Conservation (phyloP, 2,888 invertebrate species). For the Drosophila borborema region DNA sequence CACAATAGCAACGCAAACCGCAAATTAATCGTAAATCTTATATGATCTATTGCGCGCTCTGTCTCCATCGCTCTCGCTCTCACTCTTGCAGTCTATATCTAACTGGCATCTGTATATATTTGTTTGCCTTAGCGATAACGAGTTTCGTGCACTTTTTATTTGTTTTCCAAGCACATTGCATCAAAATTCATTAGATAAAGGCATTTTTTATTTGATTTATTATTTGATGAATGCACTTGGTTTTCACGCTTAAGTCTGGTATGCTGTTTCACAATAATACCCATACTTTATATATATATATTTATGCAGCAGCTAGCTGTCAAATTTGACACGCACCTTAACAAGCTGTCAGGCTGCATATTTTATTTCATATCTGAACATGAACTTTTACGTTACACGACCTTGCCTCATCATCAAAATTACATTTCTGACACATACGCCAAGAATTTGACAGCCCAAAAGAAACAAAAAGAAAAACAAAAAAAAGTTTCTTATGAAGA, state of each 20-base stretch:
- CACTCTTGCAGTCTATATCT: background rate
- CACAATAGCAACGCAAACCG: conserved; percentile 30
- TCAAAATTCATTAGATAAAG: conserved; percentile 64
- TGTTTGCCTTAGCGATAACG: conserved; percentile 18
- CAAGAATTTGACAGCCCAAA: background rate
- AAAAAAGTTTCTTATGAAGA: background rate
- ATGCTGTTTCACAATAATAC: conserved; percentile 6
- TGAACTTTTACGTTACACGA: background rate
- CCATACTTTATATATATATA: background rate
- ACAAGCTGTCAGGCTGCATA: background rate
- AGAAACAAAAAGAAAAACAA: too few relatives aligned
- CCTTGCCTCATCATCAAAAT: background rate
- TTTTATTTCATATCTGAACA: background rate
- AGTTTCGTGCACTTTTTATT: conserved; percentile 31
- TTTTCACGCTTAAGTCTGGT: conserved; percentile 11
- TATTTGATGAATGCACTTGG: conserved; percentile 26
- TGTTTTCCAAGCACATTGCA: conserved; percentile 11
- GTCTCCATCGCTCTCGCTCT: background rate
- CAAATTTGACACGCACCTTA: conserved; percentile 9
- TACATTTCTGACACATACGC: background rate
- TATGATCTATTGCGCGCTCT: conserved; percentile 3
- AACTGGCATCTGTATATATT: conserved; percentile 14
- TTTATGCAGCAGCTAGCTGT: conserved; percentile 3
- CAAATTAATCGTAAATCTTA: conserved; percentile 46
- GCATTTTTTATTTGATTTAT: conserved; percentile 40